phyloP scores from a whole-genome alignment of 2,113 vertebrate genomes.

The Semnopithecus entellus region DNA sequence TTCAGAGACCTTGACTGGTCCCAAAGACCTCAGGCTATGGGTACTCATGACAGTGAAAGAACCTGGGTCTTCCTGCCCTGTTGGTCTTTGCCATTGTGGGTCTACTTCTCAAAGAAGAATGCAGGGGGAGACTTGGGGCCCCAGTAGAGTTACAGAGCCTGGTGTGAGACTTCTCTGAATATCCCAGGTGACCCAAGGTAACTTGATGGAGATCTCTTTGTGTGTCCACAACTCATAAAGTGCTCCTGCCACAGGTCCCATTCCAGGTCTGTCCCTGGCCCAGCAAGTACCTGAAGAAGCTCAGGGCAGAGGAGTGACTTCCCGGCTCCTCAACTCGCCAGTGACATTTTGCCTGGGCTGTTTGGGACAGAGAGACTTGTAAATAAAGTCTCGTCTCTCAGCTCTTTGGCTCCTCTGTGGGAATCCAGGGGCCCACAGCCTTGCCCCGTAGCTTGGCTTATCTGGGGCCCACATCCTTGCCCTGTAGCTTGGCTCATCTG shows the following conservation, averaged over 20 bases:
- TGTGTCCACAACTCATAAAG: too few species aligned
- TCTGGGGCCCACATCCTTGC: rapidly evolving
- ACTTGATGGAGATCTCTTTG: not conserved
- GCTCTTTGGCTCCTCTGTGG: not conserved
- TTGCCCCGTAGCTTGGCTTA: not conserved
- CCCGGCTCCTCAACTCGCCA: not conserved
- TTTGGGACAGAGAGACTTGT: not conserved
- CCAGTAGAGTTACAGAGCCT: too few species aligned
- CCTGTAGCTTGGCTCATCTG: rapidly evolving
- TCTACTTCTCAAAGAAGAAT: not conserved
- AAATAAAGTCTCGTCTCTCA: rapidly evolving
- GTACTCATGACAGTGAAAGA: rapidly evolving
- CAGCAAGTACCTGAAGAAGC: not conserved
- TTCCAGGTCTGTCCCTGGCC: not conserved
- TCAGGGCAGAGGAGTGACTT: not conserved
- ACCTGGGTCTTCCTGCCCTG: not conserved
- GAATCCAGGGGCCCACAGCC: rapidly evolving
- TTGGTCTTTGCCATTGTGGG: too few species aligned
- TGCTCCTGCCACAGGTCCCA: not conserved
- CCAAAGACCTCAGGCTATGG: not conserved
- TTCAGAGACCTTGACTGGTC: too few species aligned
- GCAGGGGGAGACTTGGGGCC: rapidly evolving
- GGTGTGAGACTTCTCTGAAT: not conserved
- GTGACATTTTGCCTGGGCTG: not conserved
- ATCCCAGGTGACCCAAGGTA: not conserved